Evolutionary conservation across 2,113 vertebrate genomes (phyloP), one percentile per base, ranked within the genome.

Genomic region (Neotragus moschatus): DNA sequence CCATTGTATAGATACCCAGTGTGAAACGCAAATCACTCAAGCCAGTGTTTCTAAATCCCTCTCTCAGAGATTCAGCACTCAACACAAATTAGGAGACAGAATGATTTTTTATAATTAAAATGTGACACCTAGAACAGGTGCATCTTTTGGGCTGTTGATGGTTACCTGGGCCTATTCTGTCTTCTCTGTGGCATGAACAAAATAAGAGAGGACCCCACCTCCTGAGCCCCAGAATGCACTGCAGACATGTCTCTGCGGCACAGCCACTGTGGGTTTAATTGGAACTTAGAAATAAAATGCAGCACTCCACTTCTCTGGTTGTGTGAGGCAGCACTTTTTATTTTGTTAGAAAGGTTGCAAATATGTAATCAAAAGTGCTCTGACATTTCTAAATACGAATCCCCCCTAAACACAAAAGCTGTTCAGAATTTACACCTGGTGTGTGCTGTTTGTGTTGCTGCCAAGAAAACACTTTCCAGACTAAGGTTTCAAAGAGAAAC

Each of bases 171-270:
- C 14, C 10, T 36, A 1, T 10, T 23, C 39, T 15, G 0, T 7
- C 6, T 1, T 75, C 36, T 63, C 36, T 26, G 2, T 17, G 77
- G 23, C 5, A 1, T 15, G 36, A 26, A n/a, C 56, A 49, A 25
- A 28, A 10, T 33, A 5, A 28, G 45, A 82, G 43, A 47, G 43
- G 45, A 33, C 4, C 17, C 3, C 1, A 6, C 11, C 39, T 51
- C 13, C n/a, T 70, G 23, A 5, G 30, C 86, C 58, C 14, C 1
- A 10, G 30, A 6, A n/a, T 3, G 2, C 9, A 0, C 6, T 5
- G 0, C 8, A 19, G 60, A 4, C 2, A 0, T 3, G 0, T 26
- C 26, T 60, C 79, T 14, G 14, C 1, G 4, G 23, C 36, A 33
- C 13, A 2, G 33, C 30, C 66, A 13, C 5, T 19, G 2, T 16